Base-by-base conservation (phyloP, 2,797 vertebrate genomes). In the Lindbergichthys nudifrons region DNA sequence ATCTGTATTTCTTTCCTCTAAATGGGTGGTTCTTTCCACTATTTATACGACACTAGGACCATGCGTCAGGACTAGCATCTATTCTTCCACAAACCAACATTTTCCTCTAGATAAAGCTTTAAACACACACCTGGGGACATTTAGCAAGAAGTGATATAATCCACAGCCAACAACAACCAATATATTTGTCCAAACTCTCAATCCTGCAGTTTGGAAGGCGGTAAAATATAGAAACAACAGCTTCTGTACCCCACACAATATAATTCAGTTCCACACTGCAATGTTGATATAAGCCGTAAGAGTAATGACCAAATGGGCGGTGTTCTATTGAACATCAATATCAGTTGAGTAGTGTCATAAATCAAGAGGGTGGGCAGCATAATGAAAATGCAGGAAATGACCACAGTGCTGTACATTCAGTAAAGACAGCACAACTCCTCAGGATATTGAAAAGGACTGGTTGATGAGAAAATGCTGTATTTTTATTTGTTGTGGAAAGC, bases 261-360 rank as follows among this genome's bases (percentile, higher is more conserved):
- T 79, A 66, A 83, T 79, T 75, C 65, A 74, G 54, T 54, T 78
- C 36, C 52, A 61, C 19, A 48, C 48, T 81, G 53, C 30, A 56
- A 73, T 82, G 73, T 57, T 78, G 42, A 39, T 69, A 77, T 53
- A 78, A 74, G 21, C 48, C 6, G 1, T 54, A 82, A 87, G 79
- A 86, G 48, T 79, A 87, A 88, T 83, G 68, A 54, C 56, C 65
- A 70, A 69, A 78, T 83, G 68, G 70, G 67, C 0, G 0, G 19
- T 70, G 80, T 70, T 71, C 70, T 82, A 80, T 82, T 75, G 68
- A 77, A 80, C 71, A 59, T 91, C 81, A 82, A 79, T 82, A 83
- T 71, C 53, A 62, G 46, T 26, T 74, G 50, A 63, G 39, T 48
- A 70, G 69, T 1, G 0, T 62, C 64, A 61, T 89, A 82, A 84